Base-by-base conservation (phyloP, 2,113 vertebrate species). In the Hippopotamus amphibius region DNA sequence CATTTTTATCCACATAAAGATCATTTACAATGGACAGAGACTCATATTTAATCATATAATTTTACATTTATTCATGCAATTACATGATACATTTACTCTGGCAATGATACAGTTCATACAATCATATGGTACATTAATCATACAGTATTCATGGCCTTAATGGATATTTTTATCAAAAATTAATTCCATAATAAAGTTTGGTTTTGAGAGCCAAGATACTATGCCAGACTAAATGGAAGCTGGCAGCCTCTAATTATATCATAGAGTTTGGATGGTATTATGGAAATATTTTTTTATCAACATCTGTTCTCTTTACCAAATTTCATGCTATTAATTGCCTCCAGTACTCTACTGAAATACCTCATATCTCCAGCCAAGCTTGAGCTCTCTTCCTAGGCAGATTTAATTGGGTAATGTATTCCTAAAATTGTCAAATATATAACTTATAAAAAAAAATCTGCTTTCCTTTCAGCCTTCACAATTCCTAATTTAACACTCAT, bases 51-150 rank as follows among this genome's bases (percentile, higher is more conserved):
- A 96, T 83, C 24, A 28, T 37, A 55, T 87, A 92, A 90, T 94
- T 96, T 96, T 95, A 83, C 80, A 94, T 87, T 96, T 95, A 96
- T 84, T 96, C 93, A 80, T 96, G 63, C 57, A 96, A 92, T 97
- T 95, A 95, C 88, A 95, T 96, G 71, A 93, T 88, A 85, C 89
- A 96, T 95, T 96, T 96, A 84, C 92, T 94, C 85, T 90, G 48
- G 81, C 43, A 94, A 95, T 84, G 55, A 95, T 95, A 83, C 24
- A 93, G 85, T 94, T 96, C 92, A 96, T 93, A 88, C 26, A 95
- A 81, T 96, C 76, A 91, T 88, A 93, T 91, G 85, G 57, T 93
- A 96, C 63, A 96, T 96, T 97, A 93, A 93, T 90, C 76, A 94
- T 84, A 82, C 4, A 79, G 13, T 74, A 93, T 92, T 96, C 63